phyloP scores from a whole-genome alignment of 1,140 invertebrate species.

The Triops longicaudatus region DNA sequence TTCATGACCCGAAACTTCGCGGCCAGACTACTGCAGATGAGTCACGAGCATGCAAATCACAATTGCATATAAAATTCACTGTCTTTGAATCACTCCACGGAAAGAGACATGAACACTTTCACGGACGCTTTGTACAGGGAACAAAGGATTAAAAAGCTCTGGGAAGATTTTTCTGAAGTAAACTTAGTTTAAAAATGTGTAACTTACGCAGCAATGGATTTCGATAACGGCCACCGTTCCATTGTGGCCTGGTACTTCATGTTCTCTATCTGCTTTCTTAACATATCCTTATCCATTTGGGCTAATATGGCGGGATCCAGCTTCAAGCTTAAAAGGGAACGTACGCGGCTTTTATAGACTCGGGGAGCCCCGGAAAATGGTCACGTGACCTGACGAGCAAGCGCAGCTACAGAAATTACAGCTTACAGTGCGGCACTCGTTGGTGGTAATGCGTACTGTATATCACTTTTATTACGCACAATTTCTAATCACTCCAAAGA shows the following conservation, averaged over 20 bases:
- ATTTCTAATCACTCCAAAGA: no score
- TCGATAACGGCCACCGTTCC: conserved; percentile 89
- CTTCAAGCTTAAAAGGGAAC: conserved; percentile 38
- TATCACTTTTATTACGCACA: no score
- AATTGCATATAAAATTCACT: no score
- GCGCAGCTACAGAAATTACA: neutral
- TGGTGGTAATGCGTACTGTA: no score
- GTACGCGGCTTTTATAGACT: conserved; percentile 22
- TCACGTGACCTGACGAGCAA: conserved; percentile 5
- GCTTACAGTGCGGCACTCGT: no score
- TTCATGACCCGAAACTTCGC: no score
- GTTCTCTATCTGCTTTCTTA: conserved; percentile 94
- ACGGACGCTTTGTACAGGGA: no score
- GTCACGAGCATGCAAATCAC: no score
- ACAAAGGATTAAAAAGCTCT: no score
- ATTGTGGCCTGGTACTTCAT: conserved; percentile 92
- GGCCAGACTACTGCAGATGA: no score
- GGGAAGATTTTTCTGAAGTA: neutral
- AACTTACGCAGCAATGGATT: conserved; percentile 91
- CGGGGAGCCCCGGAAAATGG: neutral
- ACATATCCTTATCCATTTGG: conserved; percentile 92
- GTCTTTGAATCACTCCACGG: no score
- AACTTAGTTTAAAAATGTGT: neutral
- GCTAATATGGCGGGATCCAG: conserved; percentile 84
- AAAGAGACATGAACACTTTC: no score